These are phyloP conservation scores for Anoplius nigerrimus DNA, from an alignment of 2,888 invertebrate genomes.

Conservation along the genomic window DNA sequence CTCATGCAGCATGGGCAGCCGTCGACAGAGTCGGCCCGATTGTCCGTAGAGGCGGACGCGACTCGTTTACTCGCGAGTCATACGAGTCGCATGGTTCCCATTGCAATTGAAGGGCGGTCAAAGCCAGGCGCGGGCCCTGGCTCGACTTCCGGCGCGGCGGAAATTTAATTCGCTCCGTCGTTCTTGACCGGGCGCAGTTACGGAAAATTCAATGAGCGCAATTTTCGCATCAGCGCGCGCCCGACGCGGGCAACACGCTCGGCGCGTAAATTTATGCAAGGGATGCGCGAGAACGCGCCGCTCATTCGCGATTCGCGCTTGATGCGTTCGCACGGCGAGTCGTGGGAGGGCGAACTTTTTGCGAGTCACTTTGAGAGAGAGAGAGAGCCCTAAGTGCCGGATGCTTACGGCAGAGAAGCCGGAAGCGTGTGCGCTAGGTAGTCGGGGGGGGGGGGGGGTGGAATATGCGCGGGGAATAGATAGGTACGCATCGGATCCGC, in stretches of 20 bases:
- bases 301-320: background rate
- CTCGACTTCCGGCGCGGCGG: conserved; percentile 51
- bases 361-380: too few species aligned
- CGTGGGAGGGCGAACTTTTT: background rate
- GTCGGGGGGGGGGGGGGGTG: too few species aligned
- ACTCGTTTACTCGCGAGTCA: conserved; percentile 58
- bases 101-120: conserved; percentile 64
- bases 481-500: too few species aligned
- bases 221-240: conserved; percentile 24
- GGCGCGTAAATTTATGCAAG: background rate
- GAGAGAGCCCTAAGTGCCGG: too few species aligned
- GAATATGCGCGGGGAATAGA: too few species aligned
- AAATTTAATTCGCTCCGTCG: conserved; percentile 60
- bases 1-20: too few species aligned
- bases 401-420: too few species aligned
- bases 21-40: too few species aligned
- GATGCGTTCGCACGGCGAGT: too few species aligned
- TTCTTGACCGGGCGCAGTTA: conserved; percentile 58
- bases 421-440: too few species aligned
- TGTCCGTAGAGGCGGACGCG: conserved; percentile 51
- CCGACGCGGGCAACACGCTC: conserved; percentile 25
- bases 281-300: background rate
- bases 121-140: conserved; percentile 47
- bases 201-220: conserved; percentile 55
- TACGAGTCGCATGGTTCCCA: conserved; percentile 55